A percentile compares a stretch with the other conserved stretches of the same genome.
Evolutionary conservation across 2,797 vertebrate genomes (phyloP).

Genomic region (Percopsis omiscomaycus): DNA sequence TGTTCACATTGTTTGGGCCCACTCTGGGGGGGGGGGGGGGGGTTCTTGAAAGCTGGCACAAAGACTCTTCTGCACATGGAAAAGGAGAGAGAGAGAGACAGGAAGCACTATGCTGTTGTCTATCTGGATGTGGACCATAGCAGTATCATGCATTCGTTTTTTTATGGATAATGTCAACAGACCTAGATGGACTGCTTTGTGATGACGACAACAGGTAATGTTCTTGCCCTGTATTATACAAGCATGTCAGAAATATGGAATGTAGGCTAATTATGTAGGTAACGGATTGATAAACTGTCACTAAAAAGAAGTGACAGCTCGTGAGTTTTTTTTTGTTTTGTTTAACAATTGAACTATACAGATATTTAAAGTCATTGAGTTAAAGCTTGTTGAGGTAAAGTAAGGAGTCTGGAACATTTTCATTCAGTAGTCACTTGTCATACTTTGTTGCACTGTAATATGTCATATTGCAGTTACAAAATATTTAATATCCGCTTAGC

Average conservation of each 20-base stretch:
- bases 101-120: neutral
- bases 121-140: constrained; percentile 2
- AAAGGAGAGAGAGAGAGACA: constrained; percentile 8
- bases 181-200: constrained; percentile 38
- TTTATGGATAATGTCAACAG: constrained; percentile 43
- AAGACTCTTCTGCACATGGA: constrained; percentile 41
- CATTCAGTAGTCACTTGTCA: neutral
- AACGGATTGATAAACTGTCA: too few relatives aligned
- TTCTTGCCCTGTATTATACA: constrained; percentile 3
- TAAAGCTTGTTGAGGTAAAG: neutral
- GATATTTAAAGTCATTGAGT: too few relatives aligned
- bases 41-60: constrained; percentile 51
- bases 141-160: constrained; percentile 8
- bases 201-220: constrained; percentile 69
- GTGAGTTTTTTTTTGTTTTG: constrained; percentile 10
- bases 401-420: neutral
- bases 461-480: neutral
- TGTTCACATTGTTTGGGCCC: constrained; percentile 59
- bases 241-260: neutral
- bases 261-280: neutral
- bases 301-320: too few relatives aligned
- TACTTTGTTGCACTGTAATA: neutral
- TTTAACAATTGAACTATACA: too few relatives aligned
- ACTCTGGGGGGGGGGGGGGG: constrained; percentile 24
- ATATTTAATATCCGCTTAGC: constrained; percentile 2